These are phyloP conservation scores for Halocynthia aurantium DNA, from an alignment of 23 tunicate genomes.

Conservation along the genomic window DNA sequence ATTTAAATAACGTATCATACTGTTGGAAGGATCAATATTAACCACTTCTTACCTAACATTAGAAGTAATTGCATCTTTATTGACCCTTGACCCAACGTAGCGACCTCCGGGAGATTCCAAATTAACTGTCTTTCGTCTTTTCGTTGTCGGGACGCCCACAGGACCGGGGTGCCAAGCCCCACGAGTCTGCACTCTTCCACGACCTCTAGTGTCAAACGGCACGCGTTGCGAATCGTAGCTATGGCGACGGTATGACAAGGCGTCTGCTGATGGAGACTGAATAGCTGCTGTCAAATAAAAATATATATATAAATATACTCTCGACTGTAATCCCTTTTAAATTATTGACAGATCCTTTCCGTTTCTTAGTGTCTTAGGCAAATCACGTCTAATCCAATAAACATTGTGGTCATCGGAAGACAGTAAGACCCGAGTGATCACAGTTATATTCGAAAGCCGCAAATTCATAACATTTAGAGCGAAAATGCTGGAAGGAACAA, in stretches of 20 bases:
- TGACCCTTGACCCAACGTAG: background rate
- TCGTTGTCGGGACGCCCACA: background rate
- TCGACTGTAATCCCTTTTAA: too few species aligned
- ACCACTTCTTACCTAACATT: background rate
- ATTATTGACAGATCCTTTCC: too few species aligned
- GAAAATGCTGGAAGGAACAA: too few species aligned
- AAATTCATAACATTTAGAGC: too few species aligned
- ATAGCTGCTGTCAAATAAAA: too few species aligned
- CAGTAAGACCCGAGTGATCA: too few species aligned
- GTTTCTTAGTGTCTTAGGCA: too few species aligned
- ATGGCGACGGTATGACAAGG: constrained; percentile 3
- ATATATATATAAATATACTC: too few species aligned
- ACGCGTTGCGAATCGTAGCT: constrained; percentile 3
- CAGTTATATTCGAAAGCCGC: too few species aligned
- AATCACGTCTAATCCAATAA: background rate
- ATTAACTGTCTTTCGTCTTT: constrained; percentile 8
- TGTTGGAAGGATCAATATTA: background rate
- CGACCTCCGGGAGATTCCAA: constrained; percentile 6
- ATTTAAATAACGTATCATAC: background rate
- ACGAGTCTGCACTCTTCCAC: constrained; percentile 22
- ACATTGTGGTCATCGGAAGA: too few species aligned
- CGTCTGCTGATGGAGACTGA: background rate
- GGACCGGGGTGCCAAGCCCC: background rate
- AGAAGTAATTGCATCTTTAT: background rate
- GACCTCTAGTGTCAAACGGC: background rate